Percentiles rank a stretch among this genome's conserved stretches.
Evolutionary conservation across 1,140 invertebrate species (phyloP).

Genomic region (Diprion similis): DNA sequence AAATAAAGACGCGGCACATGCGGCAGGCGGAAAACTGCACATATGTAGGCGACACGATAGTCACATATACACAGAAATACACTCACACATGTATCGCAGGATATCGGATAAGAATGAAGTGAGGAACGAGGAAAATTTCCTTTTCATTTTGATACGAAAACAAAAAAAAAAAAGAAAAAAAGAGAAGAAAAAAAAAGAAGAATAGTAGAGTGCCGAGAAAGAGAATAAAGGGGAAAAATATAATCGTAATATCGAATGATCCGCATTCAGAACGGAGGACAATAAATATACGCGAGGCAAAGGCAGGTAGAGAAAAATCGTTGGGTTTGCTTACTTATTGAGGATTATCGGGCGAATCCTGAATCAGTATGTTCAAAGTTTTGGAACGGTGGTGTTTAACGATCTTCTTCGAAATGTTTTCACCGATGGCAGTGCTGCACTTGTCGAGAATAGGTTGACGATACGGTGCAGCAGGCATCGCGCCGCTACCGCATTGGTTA

Average conservation of each 20-base stretch:
- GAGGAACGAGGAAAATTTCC: not conserved
- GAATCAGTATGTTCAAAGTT: not conserved
- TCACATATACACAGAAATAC: no score
- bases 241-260: no score
- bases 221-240: not conserved
- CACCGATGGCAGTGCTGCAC: not conserved
- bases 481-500: conserved; percentile 3
- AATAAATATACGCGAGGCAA: not conserved
- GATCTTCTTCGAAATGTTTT: not conserved
- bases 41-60: no score
- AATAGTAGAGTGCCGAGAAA: not conserved
- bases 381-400: not conserved
- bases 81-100: no score
- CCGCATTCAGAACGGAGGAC: not conserved
- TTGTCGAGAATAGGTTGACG: conserved; percentile 5
- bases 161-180: not conserved
- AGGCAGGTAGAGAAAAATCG: not conserved
- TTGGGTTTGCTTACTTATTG: not conserved
- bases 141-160: not conserved
- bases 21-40: no score
- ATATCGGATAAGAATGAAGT: no score
- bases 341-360: not conserved
- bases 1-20: no score
- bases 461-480: not conserved
- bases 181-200: no score